Evolutionary conservation across 2,888 invertebrate species (phyloP).

Genomic region (Hymenopus coronatus): DNA sequence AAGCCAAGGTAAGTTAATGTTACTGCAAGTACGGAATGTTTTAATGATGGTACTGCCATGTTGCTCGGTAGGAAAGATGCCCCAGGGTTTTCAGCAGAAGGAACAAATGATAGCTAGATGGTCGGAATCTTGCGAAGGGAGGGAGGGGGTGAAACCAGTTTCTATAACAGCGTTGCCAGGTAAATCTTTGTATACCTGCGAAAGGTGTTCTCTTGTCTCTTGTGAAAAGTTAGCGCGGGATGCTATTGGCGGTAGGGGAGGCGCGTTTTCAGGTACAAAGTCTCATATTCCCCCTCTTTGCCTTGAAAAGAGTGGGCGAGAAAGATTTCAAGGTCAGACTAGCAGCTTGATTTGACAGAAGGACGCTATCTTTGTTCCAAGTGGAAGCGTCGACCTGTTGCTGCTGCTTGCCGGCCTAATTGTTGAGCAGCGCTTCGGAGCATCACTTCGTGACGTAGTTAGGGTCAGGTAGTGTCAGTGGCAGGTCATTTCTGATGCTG

Average conservation of each 20-base stretch:
- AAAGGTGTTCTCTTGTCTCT: neutral
- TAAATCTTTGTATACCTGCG: neutral
- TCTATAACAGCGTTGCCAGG: conserved; percentile 16
- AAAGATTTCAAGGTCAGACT: neutral
- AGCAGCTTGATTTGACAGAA: neutral
- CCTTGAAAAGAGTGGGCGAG: neutral
- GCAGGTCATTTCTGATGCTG: conserved; percentile 20
- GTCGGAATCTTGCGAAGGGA: neutral
- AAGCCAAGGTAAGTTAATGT: conserved; percentile 27
- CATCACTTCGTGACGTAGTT: neutral
- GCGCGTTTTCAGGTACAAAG: neutral
- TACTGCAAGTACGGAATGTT: conserved; percentile 15
- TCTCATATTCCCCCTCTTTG: neutral
- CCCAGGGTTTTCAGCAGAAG: neutral
- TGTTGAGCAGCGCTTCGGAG: neutral
- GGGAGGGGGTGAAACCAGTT: conserved; percentile 5
- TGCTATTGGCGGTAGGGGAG: neutral
- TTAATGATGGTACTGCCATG: conserved; percentile 5
- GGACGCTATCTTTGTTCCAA: neutral
- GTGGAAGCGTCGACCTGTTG: no score
- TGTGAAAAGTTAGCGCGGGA: neutral
- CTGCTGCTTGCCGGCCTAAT: no score
- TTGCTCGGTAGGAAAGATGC: neutral
- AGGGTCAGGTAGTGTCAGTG: conserved; percentile 32
- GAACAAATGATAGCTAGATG: neutral